Base-by-base conservation (phyloP, 2,113 vertebrate genomes). In the Cyanoderma ruficeps region DNA sequence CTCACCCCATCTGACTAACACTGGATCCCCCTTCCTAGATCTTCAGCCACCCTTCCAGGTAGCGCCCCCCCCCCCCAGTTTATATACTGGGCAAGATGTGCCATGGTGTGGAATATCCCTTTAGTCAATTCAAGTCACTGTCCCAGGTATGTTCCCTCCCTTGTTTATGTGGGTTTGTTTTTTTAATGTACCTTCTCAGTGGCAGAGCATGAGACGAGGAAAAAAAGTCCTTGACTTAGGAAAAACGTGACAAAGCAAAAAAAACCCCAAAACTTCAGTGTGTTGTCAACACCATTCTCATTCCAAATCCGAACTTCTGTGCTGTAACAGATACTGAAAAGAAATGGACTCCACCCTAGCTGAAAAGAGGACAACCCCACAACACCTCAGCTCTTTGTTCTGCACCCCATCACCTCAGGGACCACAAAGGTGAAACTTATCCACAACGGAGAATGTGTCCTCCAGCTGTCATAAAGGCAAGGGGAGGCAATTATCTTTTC, bases 41-140 rank as follows among this genome's bases (percentile, higher is more conserved):
- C 7, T 49, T 67, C 0, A 0, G 13, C 11, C 17, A 8, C 11
- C 37, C 25, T 50, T 42, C 21, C 0, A 0, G 31, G 21, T 35
- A 35, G 2, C 3, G 2, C 24, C 20, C 12, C 9, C 11, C 3
- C 3, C 24, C 20, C 12, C 9, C 11, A 49, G 7, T 72, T 72
- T 31, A 22, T n/a, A 39, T 19, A 47, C 18, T n/a, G 49, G 41
- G 18, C 18, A n/a, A 56, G n/a, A n/a, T 0, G 0, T 75, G 19
- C 27, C 37, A 4, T 23, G 22, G 6, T 60, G 22, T 69, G 55
- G 39, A 69, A 53, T 39, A 69, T 39, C 64, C 33, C 39, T 60
- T 44, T 16, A 42, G 23, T 78, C 39, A 39, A 15, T 60, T 39
- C 55, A 33, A 30, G 27, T 68, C 71, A 22, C 17, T 31, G 7